A percentile compares a stretch with the other conserved stretches of the same genome.
phyloP scores from a whole-genome alignment of 1,140 invertebrate genomes.

The Spodoptera litura region DNA sequence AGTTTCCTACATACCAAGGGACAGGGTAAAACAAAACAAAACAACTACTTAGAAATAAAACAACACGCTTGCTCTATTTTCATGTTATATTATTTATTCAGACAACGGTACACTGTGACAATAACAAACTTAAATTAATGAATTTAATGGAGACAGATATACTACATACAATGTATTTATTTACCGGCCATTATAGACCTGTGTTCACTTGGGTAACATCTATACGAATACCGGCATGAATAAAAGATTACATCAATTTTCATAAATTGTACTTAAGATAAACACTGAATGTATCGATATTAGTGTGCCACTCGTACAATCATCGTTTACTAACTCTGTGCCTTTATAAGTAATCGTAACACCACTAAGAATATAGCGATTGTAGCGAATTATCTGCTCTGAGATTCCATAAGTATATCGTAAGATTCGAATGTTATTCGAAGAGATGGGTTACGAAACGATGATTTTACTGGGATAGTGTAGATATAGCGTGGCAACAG shows the following conservation, averaged over 20 bases:
- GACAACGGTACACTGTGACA: slow-evolving; percentile 84
- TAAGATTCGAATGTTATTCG: too few relatives aligned
- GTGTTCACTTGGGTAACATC: slow-evolving; percentile 64
- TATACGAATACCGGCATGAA: slow-evolving; percentile 61
- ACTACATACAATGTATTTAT: slow-evolving; percentile 65
- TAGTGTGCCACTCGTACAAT: slow-evolving; percentile 36
- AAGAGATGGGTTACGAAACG: slow-evolving; percentile 15
- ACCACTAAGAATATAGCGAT: too few relatives aligned
- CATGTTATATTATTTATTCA: slow-evolving; percentile 80
- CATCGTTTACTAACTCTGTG: slow-evolving; percentile 15
- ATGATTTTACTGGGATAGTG: slow-evolving; percentile 20
- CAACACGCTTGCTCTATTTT: slow-evolving; percentile 77
- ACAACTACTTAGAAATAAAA: slow-evolving; percentile 66
- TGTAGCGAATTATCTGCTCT: too few relatives aligned
- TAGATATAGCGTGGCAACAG: slow-evolving; percentile 25
- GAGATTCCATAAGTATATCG: too few relatives aligned
- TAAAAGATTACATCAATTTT: slow-evolving; percentile 69
- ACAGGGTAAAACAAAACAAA: neutral
- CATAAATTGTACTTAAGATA: slow-evolving; percentile 62
- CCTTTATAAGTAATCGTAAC: neutral
- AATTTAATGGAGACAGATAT: slow-evolving; percentile 71
- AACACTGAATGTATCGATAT: slow-evolving; percentile 54
- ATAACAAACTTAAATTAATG: slow-evolving; percentile 83
- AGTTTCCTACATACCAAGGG: too few relatives aligned
- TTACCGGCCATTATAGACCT: slow-evolving; percentile 70